phyloP scores from a whole-genome alignment of 2,888 invertebrate species.

The Cheilosia vulpina region DNA sequence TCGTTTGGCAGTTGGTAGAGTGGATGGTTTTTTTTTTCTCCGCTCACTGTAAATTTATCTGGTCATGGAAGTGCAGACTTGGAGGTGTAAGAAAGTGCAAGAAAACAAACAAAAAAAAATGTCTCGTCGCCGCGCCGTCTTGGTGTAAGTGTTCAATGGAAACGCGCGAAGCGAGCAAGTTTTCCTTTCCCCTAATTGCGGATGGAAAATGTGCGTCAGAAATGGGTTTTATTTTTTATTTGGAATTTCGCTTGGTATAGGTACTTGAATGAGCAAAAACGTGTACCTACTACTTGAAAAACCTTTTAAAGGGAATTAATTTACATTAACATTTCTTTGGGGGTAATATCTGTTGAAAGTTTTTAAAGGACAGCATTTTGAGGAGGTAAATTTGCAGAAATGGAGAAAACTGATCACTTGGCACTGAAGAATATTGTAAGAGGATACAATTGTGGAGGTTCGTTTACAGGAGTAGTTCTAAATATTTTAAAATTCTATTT shows the following conservation, averaged over 20 bases:
- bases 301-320: too few relatives aligned
- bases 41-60: background rate
- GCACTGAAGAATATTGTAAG: too few relatives aligned
- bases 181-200: conserved; percentile 41
- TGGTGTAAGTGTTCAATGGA: conserved; percentile 25
- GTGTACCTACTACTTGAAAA: too few relatives aligned
- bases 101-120: background rate
- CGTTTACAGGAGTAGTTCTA: too few relatives aligned
- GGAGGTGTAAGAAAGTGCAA: background rate
- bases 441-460: too few relatives aligned
- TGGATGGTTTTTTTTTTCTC: conserved; percentile 17
- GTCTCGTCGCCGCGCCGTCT: background rate
- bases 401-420: too few relatives aligned
- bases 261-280: too few relatives aligned
- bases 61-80: background rate
- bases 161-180: conserved; percentile 54
- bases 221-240: conserved; percentile 28
- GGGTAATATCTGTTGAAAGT: too few relatives aligned
- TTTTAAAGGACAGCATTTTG: too few relatives aligned
- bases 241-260: background rate
- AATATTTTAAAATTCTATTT: too few relatives aligned
- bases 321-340: too few relatives aligned
- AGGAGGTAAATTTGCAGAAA: too few relatives aligned
- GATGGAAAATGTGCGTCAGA: conserved; percentile 34
- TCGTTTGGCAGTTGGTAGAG: conserved; percentile 3